Evolutionary conservation across 2,113 vertebrate genomes (phyloP), one percentile per base, ranked within the genome.

Genomic region (Callorhinus ursinus): DNA sequence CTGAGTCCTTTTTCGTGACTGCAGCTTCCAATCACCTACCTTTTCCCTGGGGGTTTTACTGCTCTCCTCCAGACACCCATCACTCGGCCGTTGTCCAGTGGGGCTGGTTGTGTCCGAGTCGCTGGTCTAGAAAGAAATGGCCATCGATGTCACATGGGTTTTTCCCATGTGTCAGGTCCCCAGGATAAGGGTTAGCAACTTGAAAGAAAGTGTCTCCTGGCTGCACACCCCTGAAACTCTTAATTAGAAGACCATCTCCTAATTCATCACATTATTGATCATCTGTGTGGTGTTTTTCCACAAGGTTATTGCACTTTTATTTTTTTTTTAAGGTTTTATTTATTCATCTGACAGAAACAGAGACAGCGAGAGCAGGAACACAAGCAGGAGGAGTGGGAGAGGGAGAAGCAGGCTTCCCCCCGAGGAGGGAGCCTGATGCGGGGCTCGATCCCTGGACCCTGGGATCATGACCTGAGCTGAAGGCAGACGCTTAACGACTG

Each of bases 1-100:
- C 97, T 99, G 99, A 5, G 99, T 99, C 97, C 99, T 99, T 97
- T 99, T 99, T 88, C 99, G 99, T 15, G 99, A 97, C 28, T 99
- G 98, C 0, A 13, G 65, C 0, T 96, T 93, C 99, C 98, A 99
- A 7, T 61, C 93, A 12, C 99, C 99, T 55, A 6, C 0, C 0
- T 49, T 55, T 3, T 98, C 98, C 10, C 65, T 93, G 26, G 94
- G 1, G 1, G 3, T 10, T 59, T n/a, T 84, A 65, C n/a, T 69
- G 55, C 5, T 96, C 86, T 97, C 98, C 84, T n/a, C 86, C 0
- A 1, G 87, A 57, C 2, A 36, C 69, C 14, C 79, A 12, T 5
- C 94, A 33, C 85, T 89, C 0, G 1, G 6, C 93, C 4, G 97
- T 55, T 13, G 92, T 96, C 83, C 95, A 11, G 88, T 92, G 31